Conservation (phyloP, 53 echinoderm and acorn worm genomes). For the Antedon mediterranea region DNA sequence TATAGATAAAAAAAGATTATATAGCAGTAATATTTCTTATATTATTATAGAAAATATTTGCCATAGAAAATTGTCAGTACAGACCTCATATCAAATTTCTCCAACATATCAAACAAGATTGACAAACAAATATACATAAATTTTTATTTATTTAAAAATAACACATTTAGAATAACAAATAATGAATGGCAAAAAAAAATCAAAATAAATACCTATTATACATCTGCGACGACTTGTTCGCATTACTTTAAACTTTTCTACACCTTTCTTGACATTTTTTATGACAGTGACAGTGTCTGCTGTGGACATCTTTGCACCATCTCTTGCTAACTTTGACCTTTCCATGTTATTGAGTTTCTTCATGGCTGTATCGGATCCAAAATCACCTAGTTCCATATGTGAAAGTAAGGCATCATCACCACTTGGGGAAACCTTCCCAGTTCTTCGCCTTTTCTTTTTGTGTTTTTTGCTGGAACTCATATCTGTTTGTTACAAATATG, state of each 20-base stretch:
- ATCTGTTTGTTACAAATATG: not conserved
- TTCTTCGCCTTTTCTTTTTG: not conserved
- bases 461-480: not conserved
- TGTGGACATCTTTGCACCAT: constrained; percentile 2
- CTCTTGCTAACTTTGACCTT: not conserved
- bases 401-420: not conserved
- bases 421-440: not conserved
- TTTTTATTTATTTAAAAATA: too few relatives aligned
- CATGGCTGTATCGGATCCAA: not conserved
- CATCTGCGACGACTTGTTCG: constrained; percentile 4
- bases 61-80: too few relatives aligned
- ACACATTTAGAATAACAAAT: too few relatives aligned
- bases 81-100: too few relatives aligned
- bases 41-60: too few relatives aligned
- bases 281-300: constrained; percentile 24
- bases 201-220: not conserved
- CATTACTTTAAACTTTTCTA: constrained; percentile 22
- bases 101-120: too few relatives aligned
- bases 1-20: too few relatives aligned
- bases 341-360: not conserved
- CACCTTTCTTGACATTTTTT: constrained; percentile 26
- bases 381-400: not conserved
- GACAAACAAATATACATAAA: too few relatives aligned
- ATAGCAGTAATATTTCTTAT: too few relatives aligned
- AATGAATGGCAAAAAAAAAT: too few relatives aligned